Evolutionary conservation across 1,140 invertebrate species (phyloP).

Genomic region (Aphaenogaster rudis): DNA sequence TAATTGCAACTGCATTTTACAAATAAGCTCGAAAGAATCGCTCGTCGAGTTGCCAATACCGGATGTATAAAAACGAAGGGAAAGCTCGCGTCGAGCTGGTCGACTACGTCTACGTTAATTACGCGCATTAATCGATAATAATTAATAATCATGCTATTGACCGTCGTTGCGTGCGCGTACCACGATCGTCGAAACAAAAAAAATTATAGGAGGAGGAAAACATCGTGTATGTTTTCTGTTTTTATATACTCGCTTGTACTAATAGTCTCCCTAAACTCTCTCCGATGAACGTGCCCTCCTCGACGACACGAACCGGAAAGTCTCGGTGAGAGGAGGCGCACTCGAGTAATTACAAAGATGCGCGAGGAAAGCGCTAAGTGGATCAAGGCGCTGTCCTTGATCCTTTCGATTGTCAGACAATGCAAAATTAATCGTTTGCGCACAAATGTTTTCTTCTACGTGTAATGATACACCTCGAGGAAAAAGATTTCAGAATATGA

Average conservation of each 20-base stretch:
- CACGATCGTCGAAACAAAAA: constrained; percentile 26
- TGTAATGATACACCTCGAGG: neutral
- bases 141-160: constrained; percentile 53
- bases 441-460: neutral
- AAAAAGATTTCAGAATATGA: constrained; percentile 20
- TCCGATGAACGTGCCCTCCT: constrained; percentile 48
- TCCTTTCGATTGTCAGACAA: constrained; percentile 56
- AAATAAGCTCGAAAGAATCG: constrained; percentile 30
- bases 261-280: neutral
- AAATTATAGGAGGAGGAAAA: constrained; percentile 33
- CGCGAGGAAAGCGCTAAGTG: constrained; percentile 59
- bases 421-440: constrained; percentile 12
- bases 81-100: constrained; percentile 64
- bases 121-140: constrained; percentile 62
- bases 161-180: neutral
- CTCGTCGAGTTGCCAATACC: constrained; percentile 50
- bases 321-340: constrained; percentile 72
- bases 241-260: constrained; percentile 42
- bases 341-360: constrained; percentile 61
- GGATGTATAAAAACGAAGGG: constrained; percentile 74
- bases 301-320: constrained; percentile 76
- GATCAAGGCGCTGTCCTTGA: constrained; percentile 49
- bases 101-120: constrained; percentile 60
- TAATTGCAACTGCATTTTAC: neutral
- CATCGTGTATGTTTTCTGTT: neutral